Evolutionary conservation across 92 coral and sea anemone species (phyloP).

Genomic region (Paramuricea clavata): DNA sequence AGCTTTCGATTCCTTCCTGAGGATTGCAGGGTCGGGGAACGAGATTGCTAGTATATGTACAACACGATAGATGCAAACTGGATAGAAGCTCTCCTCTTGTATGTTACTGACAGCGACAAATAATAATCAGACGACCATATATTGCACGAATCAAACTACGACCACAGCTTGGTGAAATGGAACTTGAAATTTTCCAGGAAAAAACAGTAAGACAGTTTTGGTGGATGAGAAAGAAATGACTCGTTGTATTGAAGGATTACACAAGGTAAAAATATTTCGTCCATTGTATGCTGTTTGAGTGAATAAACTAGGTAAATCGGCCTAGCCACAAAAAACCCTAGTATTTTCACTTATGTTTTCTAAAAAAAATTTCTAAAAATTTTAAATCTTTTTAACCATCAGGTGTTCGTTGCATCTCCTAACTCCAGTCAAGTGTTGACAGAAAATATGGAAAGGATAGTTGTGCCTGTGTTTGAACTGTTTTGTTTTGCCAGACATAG

Average conservation of each 20-base stretch:
- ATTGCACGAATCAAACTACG: too few species aligned
- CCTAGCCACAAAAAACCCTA: neutral
- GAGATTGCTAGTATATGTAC: too few species aligned
- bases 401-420: constrained; percentile 86
- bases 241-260: constrained; percentile 78
- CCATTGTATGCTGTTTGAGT: neutral
- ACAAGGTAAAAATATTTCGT: constrained; percentile 66
- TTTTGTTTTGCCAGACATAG: constrained; percentile 88
- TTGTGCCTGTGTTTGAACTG: constrained; percentile 90
- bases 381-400: neutral
- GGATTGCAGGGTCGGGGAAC: too few species aligned
- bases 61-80: too few species aligned
- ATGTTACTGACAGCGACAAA: too few species aligned
- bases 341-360: too few species aligned
- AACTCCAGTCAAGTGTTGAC: constrained; percentile 41
- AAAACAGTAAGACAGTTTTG: constrained; percentile 7
- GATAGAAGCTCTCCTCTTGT: too few species aligned
- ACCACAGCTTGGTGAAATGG: too few species aligned
- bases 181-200: too few species aligned
- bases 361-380: neutral
- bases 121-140: too few species aligned
- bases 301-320: neutral
- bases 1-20: too few species aligned
- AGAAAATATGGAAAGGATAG: constrained; percentile 46
- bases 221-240: constrained; percentile 70